These are phyloP conservation scores for Craterocephalus amniculus DNA, from an alignment of 2,797 vertebrate species.

Conservation along the genomic window DNA sequence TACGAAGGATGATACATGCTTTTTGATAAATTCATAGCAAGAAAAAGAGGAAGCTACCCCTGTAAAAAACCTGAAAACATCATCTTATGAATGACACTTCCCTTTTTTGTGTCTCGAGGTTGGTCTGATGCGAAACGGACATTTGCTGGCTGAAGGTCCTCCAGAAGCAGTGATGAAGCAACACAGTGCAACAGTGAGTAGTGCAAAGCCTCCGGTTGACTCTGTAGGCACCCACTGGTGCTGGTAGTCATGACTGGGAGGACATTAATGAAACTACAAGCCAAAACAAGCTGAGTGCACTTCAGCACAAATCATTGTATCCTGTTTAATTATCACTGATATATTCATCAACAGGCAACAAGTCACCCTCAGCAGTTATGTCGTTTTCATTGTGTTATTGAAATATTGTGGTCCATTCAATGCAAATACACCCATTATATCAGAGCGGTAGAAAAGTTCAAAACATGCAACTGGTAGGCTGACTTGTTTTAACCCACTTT, in stretches of 20 bases:
- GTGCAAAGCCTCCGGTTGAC: not conserved
- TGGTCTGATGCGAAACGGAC: constrained; percentile 84
- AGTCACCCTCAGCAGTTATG: not conserved
- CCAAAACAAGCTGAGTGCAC: not conserved
- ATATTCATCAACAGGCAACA: not conserved
- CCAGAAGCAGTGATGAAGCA: constrained; percentile 82
- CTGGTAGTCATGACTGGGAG: not conserved
- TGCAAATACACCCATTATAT: not conserved
- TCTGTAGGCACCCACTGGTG: not conserved
- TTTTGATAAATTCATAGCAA: not conserved
- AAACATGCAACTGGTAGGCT: too few relatives aligned
- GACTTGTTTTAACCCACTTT: not conserved
- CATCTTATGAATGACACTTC: not conserved
- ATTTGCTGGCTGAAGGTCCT: constrained; percentile 81
- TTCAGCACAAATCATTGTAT: not conserved
- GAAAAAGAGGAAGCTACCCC: not conserved
- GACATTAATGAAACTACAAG: not conserved
- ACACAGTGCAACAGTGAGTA: constrained; percentile 80
- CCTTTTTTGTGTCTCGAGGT: constrained; percentile 66
- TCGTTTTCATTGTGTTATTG: not conserved
- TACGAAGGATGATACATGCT: not conserved
- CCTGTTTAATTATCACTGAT: not conserved
- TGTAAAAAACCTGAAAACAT: not conserved
- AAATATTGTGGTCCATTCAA: not conserved
- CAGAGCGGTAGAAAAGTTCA: not conserved